phyloP scores from a whole-genome alignment of 2,888 invertebrate genomes.

The Acanthosepion lycidas region DNA sequence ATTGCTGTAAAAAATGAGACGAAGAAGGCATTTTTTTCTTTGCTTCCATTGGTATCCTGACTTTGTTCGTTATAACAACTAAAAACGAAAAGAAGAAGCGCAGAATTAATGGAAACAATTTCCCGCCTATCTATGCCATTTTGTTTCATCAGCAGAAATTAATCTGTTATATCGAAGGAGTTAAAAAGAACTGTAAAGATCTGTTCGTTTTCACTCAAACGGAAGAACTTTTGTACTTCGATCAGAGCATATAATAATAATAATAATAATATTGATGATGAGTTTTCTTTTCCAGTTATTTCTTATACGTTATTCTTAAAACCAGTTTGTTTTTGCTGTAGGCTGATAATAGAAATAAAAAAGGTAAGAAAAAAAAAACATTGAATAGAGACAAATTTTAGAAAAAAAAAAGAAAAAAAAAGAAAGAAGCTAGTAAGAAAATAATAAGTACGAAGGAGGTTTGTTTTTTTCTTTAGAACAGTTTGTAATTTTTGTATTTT shows the following conservation, averaged over 20 bases:
- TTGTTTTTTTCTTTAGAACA: neutral
- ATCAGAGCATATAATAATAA: neutral
- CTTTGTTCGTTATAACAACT: neutral
- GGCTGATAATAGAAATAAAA: neutral
- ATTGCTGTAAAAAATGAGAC: neutral
- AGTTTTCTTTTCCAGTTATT: neutral
- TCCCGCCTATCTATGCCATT: neutral
- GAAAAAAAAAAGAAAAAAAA: neutral
- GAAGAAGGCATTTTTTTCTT: neutral
- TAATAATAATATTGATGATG: neutral
- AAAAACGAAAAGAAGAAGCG: neutral
- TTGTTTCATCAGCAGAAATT: neutral
- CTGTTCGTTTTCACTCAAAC: neutral
- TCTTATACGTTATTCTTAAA: neutral
- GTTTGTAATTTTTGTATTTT: neutral
- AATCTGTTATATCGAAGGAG: neutral
- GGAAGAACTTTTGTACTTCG: neutral
- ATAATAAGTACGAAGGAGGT: neutral
- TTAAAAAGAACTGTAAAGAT: neutral
- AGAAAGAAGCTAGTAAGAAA: neutral
- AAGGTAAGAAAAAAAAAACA: neutral
- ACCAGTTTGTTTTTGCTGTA: neutral
- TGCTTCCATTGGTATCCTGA: neutral
- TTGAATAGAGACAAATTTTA: neutral
- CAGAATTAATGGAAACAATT: neutral